Evolutionary conservation across 2,888 invertebrate species (phyloP).

Genomic region (Glyphotaelius pellucidus): DNA sequence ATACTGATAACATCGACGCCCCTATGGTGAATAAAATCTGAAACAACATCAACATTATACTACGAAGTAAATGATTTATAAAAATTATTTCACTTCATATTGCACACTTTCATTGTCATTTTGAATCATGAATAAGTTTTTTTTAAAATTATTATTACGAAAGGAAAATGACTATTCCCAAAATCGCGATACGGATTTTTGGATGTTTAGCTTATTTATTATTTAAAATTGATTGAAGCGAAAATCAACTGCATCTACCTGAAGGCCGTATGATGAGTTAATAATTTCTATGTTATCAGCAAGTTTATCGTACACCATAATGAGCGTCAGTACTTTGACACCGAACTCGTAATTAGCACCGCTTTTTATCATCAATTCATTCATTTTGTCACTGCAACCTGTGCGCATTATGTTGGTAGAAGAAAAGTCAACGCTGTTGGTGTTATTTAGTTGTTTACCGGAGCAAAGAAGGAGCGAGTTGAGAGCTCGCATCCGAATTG

Average conservation of each 20-base stretch:
- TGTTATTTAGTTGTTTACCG: neutral
- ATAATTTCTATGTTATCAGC: neutral
- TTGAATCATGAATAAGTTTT: too few relatives aligned
- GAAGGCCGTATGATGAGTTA: neutral
- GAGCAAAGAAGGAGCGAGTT: neutral
- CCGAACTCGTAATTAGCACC: neutral
- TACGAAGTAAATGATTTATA: too few relatives aligned
- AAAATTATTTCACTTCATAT: too few relatives aligned
- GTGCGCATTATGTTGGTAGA: neutral
- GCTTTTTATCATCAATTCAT: neutral
- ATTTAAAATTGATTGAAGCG: neutral
- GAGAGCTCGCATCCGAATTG: neutral
- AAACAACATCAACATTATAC: too few relatives aligned
- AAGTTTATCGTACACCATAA: conserved; percentile 7
- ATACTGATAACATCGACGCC: too few relatives aligned
- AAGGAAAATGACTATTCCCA: neutral
- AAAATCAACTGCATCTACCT: neutral
- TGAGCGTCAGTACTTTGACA: neutral
- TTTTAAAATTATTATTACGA: too few relatives aligned
- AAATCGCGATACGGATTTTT: neutral
- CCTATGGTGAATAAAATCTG: too few relatives aligned
- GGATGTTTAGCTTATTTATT: neutral
- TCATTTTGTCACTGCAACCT: neutral
- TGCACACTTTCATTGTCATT: too few relatives aligned
- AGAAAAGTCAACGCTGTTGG: neutral